phyloP scores from a whole-genome alignment of 2,888 invertebrate species.

The Conomelus anceps region DNA sequence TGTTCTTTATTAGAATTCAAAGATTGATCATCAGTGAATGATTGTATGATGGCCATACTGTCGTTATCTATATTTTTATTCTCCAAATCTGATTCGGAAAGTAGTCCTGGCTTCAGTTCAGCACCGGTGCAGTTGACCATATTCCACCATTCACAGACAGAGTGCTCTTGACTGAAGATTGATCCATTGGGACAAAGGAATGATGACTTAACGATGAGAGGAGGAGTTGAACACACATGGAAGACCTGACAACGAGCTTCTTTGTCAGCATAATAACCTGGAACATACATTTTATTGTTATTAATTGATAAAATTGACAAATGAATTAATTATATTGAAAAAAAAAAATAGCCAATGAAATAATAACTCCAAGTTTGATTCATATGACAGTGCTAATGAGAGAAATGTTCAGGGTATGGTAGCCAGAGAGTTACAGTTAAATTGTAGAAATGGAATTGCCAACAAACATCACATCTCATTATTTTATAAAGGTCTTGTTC shows the following conservation, averaged over 20 bases:
- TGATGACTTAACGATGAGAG: background rate
- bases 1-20: background rate
- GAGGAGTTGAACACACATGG: background rate
- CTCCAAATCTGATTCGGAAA: background rate
- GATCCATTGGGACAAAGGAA: constrained; percentile 16
- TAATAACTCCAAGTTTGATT: no score
- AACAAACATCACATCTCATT: no score
- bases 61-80: background rate
- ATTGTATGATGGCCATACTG: background rate
- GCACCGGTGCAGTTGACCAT: constrained; percentile 4
- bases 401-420: no score
- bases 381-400: no score
- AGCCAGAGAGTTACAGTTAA: no score
- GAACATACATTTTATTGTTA: background rate
- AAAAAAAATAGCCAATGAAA: no score
- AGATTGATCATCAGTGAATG: background rate
- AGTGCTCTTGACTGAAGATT: constrained; percentile 12
- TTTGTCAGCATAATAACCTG: constrained; percentile 15
- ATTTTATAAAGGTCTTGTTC: no score
- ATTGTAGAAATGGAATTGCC: no score
- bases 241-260: constrained; percentile 16
- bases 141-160: constrained; percentile 13
- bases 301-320: no score
- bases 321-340: no score
- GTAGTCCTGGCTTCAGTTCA: background rate